phyloP scores from a whole-genome alignment of 2,888 invertebrate genomes.

The Blera fallax region DNA sequence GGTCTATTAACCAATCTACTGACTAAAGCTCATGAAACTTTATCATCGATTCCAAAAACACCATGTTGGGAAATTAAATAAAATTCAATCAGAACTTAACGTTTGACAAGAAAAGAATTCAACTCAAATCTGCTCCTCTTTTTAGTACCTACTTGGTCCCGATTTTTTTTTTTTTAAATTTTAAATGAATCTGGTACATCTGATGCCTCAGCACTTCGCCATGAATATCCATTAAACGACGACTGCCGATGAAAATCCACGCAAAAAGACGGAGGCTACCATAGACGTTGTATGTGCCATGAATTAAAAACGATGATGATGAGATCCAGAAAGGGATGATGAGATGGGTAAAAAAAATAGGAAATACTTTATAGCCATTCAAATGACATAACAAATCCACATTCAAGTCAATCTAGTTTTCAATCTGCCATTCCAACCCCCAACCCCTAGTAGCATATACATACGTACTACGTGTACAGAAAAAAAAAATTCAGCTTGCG shows the following conservation, averaged over 20 bases:
- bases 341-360: background rate
- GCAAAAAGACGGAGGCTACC: background rate
- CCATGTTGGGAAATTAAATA: constrained; percentile 30
- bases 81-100: constrained; percentile 26
- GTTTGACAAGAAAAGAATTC: constrained; percentile 6
- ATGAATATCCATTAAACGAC: constrained; percentile 1
- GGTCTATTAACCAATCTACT: background rate
- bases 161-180: background rate
- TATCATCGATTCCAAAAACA: background rate
- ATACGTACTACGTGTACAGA: no score
- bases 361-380: constrained; percentile 40
- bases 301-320: constrained; percentile 63
- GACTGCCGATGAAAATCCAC: background rate
- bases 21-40: background rate
- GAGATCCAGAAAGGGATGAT: background rate
- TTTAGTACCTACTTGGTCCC: background rate
- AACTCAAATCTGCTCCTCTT: constrained; percentile 36
- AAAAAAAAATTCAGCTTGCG: constrained; percentile 3
- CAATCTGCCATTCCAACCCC: constrained; percentile 40
- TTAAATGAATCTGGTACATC: constrained; percentile 48
- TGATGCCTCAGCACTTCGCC: constrained; percentile 44
- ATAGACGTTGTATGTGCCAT: constrained; percentile 29
- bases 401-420: constrained; percentile 67
- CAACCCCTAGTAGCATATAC: background rate
- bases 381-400: constrained; percentile 51